phyloP scores from a whole-genome alignment of 2,888 invertebrate species.

The Spatulosminthurus flaviceps region DNA sequence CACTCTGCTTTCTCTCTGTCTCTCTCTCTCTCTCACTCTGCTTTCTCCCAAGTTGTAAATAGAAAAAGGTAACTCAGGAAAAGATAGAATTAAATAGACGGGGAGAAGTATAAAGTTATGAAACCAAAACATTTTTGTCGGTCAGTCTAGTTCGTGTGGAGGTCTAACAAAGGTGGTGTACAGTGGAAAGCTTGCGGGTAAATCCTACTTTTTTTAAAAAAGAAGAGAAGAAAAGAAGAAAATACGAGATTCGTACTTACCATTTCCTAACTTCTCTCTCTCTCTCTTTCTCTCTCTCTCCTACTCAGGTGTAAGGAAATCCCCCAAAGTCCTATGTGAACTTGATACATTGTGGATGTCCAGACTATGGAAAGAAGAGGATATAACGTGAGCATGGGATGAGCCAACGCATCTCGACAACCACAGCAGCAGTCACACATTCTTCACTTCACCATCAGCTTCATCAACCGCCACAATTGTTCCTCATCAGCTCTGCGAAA shows the following conservation, averaged over 20 bases:
- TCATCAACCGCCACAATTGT: slow-evolving; percentile 23
- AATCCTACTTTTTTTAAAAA: slow-evolving; percentile 1
- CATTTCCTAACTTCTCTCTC: not conserved
- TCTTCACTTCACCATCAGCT: slow-evolving; percentile 27
- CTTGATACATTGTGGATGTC: slow-evolving; percentile 20
- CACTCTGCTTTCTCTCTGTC: not conserved
- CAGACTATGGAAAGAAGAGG: not conserved
- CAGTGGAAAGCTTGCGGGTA: not conserved
- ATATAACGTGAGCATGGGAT: not conserved
- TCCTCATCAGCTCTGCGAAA: slow-evolving; percentile 3
- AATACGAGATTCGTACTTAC: slow-evolving; percentile 2
- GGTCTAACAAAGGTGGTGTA: not conserved
- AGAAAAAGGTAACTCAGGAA: not conserved
- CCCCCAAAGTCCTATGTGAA: slow-evolving; percentile 18
- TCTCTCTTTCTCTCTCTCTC: not conserved
- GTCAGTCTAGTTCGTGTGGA: not conserved
- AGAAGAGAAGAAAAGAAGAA: not conserved
- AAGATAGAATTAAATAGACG: not conserved
- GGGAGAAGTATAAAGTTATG: not conserved
- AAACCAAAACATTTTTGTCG: not conserved
- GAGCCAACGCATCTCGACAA: not conserved
- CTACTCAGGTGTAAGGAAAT: slow-evolving; percentile 20
- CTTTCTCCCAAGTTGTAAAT: not conserved
- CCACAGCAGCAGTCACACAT: slow-evolving; percentile 12
- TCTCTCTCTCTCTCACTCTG: not conserved